Evolutionary conservation across 1,140 invertebrate species (phyloP).

Genomic region (Sitobion miscanthi): DNA sequence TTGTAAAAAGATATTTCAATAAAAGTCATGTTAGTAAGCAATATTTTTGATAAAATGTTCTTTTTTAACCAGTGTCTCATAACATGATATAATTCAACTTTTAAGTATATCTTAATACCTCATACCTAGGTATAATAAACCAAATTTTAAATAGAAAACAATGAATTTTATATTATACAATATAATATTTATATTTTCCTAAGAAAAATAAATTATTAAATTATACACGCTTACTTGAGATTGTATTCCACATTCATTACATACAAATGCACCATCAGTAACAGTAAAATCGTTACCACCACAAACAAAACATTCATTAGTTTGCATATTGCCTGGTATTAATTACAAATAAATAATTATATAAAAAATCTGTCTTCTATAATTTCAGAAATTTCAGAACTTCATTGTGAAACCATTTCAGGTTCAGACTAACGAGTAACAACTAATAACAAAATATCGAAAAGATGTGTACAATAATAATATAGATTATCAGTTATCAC

Average conservation of each 20-base stretch:
- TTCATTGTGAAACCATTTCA: too few relatives aligned
- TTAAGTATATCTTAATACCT: neutral
- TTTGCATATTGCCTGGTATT: neutral
- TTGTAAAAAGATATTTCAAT: neutral
- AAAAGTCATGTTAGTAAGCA: neutral
- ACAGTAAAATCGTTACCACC: conserved; percentile 3
- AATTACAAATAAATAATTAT: neutral
- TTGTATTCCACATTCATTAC: conserved; percentile 41
- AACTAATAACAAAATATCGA: too few relatives aligned
- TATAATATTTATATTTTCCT: neutral
- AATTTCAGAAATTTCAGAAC: too few relatives aligned
- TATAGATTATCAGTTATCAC: too few relatives aligned
- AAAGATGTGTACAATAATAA: too few relatives aligned
- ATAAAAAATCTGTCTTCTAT: neutral
- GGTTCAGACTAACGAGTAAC: too few relatives aligned
- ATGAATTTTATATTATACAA: neutral
- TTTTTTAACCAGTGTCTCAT: neutral
- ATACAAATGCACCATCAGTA: neutral
- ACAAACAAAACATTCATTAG: conserved; percentile 31
- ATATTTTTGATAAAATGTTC: neutral
- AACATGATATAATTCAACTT: neutral
- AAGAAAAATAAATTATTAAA: neutral
- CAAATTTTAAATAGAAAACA: neutral
- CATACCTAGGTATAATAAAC: neutral
- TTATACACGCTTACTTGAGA: conserved; percentile 9